phyloP scores from a whole-genome alignment of 2,888 invertebrate species.

The Sepiola atlantica region DNA sequence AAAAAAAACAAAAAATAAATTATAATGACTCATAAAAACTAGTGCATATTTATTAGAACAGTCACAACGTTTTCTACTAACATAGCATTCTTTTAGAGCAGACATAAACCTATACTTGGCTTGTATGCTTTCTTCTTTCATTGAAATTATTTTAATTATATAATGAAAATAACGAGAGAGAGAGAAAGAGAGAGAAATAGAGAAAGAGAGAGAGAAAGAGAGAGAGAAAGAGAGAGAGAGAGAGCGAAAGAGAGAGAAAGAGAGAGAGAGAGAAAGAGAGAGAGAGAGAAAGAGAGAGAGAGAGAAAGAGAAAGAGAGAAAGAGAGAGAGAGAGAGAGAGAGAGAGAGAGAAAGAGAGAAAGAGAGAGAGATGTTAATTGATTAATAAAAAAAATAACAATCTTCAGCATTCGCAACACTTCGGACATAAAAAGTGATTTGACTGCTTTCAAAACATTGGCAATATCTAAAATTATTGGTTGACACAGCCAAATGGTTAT shows the following conservation, averaged over 20 bases:
- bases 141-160: too few relatives aligned
- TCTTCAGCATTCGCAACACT: not conserved
- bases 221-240: too few relatives aligned
- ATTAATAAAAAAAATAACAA: not conserved
- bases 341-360: not conserved
- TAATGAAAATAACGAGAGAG: too few relatives aligned
- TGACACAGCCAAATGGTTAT: too few relatives aligned
- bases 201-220: not conserved
- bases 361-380: not conserved
- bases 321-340: slow-evolving; percentile 9
- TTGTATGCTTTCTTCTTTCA: not conserved
- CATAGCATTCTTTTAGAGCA: not conserved
- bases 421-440: not conserved
- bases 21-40: too few relatives aligned
- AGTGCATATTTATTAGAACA: too few relatives aligned
- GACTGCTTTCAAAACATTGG: not conserved
- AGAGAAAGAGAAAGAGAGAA: not conserved
- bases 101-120: not conserved
- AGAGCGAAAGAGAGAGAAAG: too few relatives aligned
- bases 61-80: too few relatives aligned
- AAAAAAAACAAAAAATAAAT: too few relatives aligned
- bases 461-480: too few relatives aligned
- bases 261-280: slow-evolving; percentile 13
- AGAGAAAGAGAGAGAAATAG: not conserved
- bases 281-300: not conserved